A percentile compares a stretch with the other conserved stretches of the same genome.
Conservation (phyloP, 2,888 invertebrate genomes). For the Stenolophus ochropezus region DNA sequence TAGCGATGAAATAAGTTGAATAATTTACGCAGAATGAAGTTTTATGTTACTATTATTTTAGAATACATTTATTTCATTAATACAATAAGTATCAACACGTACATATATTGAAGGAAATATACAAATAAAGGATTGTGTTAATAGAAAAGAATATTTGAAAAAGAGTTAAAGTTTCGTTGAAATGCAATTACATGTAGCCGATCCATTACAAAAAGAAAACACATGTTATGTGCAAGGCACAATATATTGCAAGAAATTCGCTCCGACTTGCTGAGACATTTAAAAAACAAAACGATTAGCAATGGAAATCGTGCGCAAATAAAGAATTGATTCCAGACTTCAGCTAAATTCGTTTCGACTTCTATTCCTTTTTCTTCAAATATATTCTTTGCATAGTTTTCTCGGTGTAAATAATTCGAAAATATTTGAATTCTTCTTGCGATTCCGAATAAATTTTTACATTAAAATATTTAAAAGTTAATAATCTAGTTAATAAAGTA, state of each 20-base stretch:
- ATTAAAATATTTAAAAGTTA: not conserved
- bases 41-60: too few species aligned
- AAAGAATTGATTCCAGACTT: not conserved
- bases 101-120: not conserved
- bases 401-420: not conserved
- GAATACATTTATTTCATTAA: too few species aligned
- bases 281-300: slow-evolving; percentile 12
- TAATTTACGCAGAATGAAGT: too few species aligned
- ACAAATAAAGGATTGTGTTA: not conserved
- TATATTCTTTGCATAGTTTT: not conserved
- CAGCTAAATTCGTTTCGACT: not conserved
- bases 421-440: not conserved
- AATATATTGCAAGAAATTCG: not conserved
- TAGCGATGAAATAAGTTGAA: too few species aligned
- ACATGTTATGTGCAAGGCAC: not conserved
- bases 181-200: not conserved
- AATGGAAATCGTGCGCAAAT: not conserved
- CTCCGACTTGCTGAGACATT: not conserved
- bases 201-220: not conserved
- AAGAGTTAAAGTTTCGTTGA: not conserved
- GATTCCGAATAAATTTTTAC: not conserved
- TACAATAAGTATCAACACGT: too few species aligned
- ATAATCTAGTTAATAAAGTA: slow-evolving; percentile 23
- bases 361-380: not conserved
- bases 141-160: not conserved